Evolutionary conservation across 1,140 invertebrate genomes (phyloP), one percentile per base, ranked within the genome.

Genomic region (Drosophila navojoa): DNA sequence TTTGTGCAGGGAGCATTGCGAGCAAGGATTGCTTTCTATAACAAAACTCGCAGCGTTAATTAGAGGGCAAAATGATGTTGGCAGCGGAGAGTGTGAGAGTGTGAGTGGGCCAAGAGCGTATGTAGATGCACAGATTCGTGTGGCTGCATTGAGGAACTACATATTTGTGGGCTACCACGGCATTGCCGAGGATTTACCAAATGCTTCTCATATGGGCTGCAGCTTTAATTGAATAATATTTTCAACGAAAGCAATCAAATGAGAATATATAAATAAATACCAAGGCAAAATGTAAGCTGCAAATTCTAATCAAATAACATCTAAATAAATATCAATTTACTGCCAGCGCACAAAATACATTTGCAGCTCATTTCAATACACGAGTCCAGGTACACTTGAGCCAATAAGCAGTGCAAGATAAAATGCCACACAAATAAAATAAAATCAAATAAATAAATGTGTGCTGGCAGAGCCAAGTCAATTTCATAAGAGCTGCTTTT

Each of bases 11-110:
- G 22, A 52, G 71, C 66, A 70, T 38, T 38, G 44, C 71, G 35
- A 70, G 59, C 71, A 74, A 73, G 71, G 53, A 70, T 74, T 74
- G 71, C 66, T 63, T 74, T 74, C 71, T 74, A 74, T 70, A 62
- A 74, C 71, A 70, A 74, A 74, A 74, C 59, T 74, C 67, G 22
- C 50, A 27, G 71, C 59, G 71, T 66, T 74, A 74, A 74, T 74
- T 74, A 74, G 66, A 69, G 53, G 19, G 29, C 32, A 27, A 42
- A 22, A 57, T 55, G 49, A 27, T 32, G 32, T 5, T 50, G 22
- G 27, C 11, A 2, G 32, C 29, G 5, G 2, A 16, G 42, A 3
- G 13, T 53, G 59, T 40, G 10, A 29, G 29, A 22, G 42, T 55
- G 49, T 45, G 50, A 29, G 50, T 15, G 27, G 13, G 25, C 29